Conservation (phyloP, 2,888 invertebrate species). For the Sthenelais limicola region DNA sequence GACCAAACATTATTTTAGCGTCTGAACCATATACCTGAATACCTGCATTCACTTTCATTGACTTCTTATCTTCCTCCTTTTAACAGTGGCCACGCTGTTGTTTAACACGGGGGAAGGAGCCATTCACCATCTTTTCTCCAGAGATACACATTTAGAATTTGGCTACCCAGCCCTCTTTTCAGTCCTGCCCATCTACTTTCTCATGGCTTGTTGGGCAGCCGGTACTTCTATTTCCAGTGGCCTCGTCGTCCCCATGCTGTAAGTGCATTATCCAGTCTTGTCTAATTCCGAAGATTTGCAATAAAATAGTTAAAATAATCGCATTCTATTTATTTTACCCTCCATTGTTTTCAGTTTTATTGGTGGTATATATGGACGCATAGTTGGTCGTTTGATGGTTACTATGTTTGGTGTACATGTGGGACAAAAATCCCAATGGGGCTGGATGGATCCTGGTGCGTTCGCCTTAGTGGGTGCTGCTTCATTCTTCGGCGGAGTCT, state of each 20-base stretch:
- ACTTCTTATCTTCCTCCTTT: neutral
- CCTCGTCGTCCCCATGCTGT: constrained; percentile 60
- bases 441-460: constrained; percentile 67
- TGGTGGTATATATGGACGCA: constrained; percentile 62
- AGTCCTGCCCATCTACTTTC: constrained; percentile 60
- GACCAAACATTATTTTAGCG: too few species aligned
- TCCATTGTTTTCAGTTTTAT: constrained; percentile 46
- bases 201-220: constrained; percentile 62
- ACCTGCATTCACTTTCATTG: too few species aligned
- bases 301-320: too few species aligned
- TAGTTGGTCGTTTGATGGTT: constrained; percentile 56
- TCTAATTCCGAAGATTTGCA: neutral
- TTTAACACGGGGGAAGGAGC: constrained; percentile 60
- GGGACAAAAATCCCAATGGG: constrained; percentile 51
- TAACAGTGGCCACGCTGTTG: constrained; percentile 48
- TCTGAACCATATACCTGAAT: too few species aligned
- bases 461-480: constrained; percentile 64
- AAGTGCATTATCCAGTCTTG: constrained; percentile 34
- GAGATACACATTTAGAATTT: constrained; percentile 59
- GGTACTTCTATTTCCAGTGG: constrained; percentile 63
- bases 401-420: constrained; percentile 54
- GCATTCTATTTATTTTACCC: neutral
- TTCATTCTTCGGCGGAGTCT: constrained; percentile 65
- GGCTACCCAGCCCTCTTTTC: constrained; percentile 53
- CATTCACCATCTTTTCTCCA: constrained; percentile 61